Evolutionary conservation across 35 echinoderm and acorn worm species (phyloP).

Genomic region (Chiridota heheva): DNA sequence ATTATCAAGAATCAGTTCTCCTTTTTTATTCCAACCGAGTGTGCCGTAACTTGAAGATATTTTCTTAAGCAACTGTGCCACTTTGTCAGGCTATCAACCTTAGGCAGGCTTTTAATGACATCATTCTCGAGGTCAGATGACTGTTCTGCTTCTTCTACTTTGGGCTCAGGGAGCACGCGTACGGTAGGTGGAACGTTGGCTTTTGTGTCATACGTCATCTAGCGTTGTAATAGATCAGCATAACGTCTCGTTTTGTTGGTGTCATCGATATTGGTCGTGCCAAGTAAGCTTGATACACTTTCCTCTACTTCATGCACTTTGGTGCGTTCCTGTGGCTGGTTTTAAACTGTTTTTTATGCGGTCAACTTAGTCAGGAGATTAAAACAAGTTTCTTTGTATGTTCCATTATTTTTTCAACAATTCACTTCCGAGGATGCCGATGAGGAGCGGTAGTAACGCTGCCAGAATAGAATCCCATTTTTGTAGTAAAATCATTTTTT

Average conservation of each 20-base stretch:
- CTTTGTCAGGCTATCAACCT: conserved; percentile 15
- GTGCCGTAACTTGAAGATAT: background rate
- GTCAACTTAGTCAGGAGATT: background rate
- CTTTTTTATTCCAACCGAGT: conserved; percentile 12
- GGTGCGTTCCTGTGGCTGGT: background rate
- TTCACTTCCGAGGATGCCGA: background rate
- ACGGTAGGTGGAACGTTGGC: background rate
- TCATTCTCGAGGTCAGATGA: conserved; percentile 5
- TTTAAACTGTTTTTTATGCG: background rate
- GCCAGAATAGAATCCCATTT: background rate
- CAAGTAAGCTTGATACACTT: background rate
- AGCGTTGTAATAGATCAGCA: background rate
- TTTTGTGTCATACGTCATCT: background rate
- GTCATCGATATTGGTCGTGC: background rate
- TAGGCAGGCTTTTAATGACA: conserved; percentile 15
- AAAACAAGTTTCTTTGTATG: conserved; percentile 34
- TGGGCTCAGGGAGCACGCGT: background rate
- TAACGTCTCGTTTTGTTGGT: conserved; percentile 33
- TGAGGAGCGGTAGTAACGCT: conserved; percentile 18
- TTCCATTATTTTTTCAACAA: background rate
- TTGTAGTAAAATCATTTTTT: conserved; percentile 5
- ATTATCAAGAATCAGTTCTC: too few species aligned
- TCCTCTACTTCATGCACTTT: conserved; percentile 21
- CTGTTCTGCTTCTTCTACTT: background rate
- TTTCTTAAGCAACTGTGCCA: conserved; percentile 1